Base-by-base conservation (phyloP, 2,888 invertebrate species). In the Sceliomorpha sp. region DNA sequence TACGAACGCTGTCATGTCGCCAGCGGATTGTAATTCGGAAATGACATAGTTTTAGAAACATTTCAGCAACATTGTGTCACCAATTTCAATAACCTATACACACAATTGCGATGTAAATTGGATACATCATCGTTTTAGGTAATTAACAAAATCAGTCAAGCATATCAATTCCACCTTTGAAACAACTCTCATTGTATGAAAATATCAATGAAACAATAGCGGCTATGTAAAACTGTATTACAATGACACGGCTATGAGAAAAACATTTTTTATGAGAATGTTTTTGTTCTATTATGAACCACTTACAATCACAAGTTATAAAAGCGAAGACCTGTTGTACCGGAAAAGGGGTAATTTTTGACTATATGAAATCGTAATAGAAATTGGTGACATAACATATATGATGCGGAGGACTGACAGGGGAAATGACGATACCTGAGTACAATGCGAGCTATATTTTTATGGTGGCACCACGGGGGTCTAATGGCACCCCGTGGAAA, bases 401-500 rank as follows among this genome's bases (percentile, higher is more conserved):
- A 48, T 51, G 51, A 58, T 40, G 39, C 34, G 58, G 17, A 24
- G 24, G 24, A 2, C 17, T 20, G 20, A 34, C 60, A 59, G 45
- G 62, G 72, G 70, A 62, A 8, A 50, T 32, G 44, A 14, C 56
- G 76, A 72, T 74, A 81, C 80, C 78, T 74, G 77, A 74, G 75
- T 50, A 77, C 77, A 82, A 76, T 76, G 75, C 75, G 71, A 70
- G 77, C 77, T 80, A 83, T 85, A 85, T 86, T 85, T 86, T 82
- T 82, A 81, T 81, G 81, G 77, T 70, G 73, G 74, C 78, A 76
- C 78, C 70, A 72, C 75, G 71, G 80, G 77, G 77, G 80, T 82
- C 82, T 84, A 86, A 86, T 84, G 82, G 86, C 84, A 81, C 78
- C 77, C 79, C 72, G 75, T 67, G 80, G 72, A 69, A 59, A 74